phyloP scores from a whole-genome alignment of 2,797 vertebrate genomes.

The Prunella strophiata region DNA sequence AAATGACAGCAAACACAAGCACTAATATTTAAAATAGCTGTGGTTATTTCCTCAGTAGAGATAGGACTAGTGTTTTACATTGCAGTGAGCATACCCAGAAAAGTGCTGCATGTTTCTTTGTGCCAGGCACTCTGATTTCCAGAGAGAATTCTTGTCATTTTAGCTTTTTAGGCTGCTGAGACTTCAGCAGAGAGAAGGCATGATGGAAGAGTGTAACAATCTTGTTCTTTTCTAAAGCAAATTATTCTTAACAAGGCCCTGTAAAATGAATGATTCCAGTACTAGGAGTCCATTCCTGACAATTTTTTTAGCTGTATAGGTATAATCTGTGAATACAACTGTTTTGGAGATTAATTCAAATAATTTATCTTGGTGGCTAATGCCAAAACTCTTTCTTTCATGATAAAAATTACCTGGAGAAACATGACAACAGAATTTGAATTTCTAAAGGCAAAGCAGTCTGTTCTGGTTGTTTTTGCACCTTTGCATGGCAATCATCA shows the following conservation, averaged over 20 bases:
- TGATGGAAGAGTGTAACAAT: neutral
- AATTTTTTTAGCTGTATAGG: neutral
- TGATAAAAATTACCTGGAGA: neutral
- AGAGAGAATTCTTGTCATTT: neutral
- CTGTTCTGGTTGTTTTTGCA: neutral
- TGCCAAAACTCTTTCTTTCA: neutral
- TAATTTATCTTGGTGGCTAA: neutral
- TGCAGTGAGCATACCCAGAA: neutral
- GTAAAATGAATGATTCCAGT: neutral
- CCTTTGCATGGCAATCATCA: neutral
- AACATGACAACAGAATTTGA: neutral
- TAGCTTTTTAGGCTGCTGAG: neutral
- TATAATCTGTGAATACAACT: neutral
- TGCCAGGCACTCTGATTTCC: neutral
- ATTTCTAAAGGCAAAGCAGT: neutral
- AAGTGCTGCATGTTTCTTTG: neutral
- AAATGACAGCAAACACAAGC: neutral
- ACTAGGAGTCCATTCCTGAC: neutral
- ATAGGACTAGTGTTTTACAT: neutral
- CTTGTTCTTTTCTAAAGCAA: neutral
- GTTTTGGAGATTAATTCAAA: neutral
- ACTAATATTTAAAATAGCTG: neutral
- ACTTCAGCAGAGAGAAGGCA: neutral
- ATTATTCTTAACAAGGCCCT: neutral
- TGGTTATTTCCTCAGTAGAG: neutral